Evolutionary conservation across 1,140 invertebrate genomes (phyloP).

Genomic region (Anthonomus grandis): DNA sequence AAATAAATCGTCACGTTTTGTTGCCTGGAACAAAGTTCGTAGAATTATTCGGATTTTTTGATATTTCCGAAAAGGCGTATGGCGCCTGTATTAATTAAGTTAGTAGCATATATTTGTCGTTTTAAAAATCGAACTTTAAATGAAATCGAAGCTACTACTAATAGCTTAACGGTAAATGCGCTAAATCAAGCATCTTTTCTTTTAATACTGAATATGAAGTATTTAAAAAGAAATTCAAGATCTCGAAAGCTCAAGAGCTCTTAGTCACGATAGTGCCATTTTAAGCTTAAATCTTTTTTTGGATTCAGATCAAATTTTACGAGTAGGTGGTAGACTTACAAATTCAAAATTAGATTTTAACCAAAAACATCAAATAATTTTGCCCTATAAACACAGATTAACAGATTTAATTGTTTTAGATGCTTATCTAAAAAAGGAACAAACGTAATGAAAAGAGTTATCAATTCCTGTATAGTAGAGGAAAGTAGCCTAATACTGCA

Average conservation of each 20-base stretch:
- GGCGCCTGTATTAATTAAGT: no score
- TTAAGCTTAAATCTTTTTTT: slow-evolving; percentile 41
- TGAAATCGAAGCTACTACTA: neutral
- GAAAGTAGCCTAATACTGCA: no score
- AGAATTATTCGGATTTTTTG: neutral
- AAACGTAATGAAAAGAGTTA: slow-evolving; percentile 21
- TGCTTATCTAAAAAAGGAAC: slow-evolving; percentile 29
- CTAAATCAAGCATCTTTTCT: neutral
- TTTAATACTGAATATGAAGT: neutral
- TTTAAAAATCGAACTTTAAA: slow-evolving; percentile 1
- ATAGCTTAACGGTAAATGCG: slow-evolving; percentile 2
- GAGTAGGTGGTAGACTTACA: slow-evolving; percentile 48
- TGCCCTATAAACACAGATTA: slow-evolving; percentile 19
- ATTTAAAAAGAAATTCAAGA: slow-evolving; percentile 3
- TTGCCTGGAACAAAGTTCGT: neutral
- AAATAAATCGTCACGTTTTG: neutral
- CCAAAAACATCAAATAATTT: slow-evolving; percentile 40
- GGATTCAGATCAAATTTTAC: slow-evolving; percentile 43
- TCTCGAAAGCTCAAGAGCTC: neutral
- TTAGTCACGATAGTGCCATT: slow-evolving; percentile 16
- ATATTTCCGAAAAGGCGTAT: neutral
- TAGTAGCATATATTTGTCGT: neutral
- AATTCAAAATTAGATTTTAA: slow-evolving; percentile 33
- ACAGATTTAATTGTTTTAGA: slow-evolving; percentile 31
- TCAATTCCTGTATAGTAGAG: slow-evolving; percentile 42